A percentile compares a stretch with the other conserved stretches of the same genome.
phyloP scores from a whole-genome alignment of 2,113 vertebrate genomes.

The Heloderma charlesbogerti region DNA sequence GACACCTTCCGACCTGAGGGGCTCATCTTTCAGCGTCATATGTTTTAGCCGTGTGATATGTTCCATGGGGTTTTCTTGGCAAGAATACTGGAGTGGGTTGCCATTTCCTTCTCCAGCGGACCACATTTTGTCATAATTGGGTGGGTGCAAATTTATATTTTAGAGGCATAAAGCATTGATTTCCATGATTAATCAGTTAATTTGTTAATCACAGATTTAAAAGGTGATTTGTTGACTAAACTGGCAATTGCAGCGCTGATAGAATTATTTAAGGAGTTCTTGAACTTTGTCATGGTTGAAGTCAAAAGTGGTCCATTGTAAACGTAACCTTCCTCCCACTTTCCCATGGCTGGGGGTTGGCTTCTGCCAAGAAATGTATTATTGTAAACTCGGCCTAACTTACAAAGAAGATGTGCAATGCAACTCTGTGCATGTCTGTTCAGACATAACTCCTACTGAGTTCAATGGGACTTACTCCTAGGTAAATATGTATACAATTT shows the following conservation, averaged over 20 bases:
- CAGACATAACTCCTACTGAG: too few relatives aligned
- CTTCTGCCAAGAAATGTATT: neutral
- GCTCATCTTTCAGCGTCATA: too few relatives aligned
- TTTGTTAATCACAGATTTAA: neutral
- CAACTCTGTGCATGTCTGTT: neutral
- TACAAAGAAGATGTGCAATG: neutral
- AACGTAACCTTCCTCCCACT: neutral
- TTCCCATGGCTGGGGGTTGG: neutral
- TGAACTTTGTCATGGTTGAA: neutral
- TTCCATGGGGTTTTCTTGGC: too few relatives aligned
- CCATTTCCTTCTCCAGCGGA: too few relatives aligned
- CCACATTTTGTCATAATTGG: too few relatives aligned
- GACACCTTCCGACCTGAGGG: too few relatives aligned
- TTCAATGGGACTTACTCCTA: too few relatives aligned
- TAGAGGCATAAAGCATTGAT: neutral
- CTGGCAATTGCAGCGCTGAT: neutral
- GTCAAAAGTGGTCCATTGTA: neutral
- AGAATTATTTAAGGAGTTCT: neutral
- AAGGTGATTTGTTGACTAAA: neutral
- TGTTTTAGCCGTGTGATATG: too few relatives aligned
- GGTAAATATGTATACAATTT: too few relatives aligned
- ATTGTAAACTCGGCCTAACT: too few relatives aligned
- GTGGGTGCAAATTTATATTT: conserved; percentile 50
- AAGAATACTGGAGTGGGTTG: too few relatives aligned
- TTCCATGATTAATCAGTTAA: neutral